Evolutionary conservation across 2,797 vertebrate species (phyloP).

Genomic region (Pseudochromis fuscus): DNA sequence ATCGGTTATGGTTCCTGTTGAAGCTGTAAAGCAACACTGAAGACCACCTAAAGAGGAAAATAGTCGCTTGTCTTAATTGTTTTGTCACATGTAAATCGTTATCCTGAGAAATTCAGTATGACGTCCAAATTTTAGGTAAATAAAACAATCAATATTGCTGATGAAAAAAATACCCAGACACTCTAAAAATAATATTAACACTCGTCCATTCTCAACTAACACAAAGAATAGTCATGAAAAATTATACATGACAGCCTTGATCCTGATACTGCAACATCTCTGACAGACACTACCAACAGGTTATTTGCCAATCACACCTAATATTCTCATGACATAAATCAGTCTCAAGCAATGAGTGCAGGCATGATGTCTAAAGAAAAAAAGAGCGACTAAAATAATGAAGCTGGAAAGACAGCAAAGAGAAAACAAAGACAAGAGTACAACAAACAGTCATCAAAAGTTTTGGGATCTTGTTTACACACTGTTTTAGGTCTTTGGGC

Average conservation of each 20-base stretch:
- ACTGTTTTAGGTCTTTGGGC: slow-evolving; percentile 61
- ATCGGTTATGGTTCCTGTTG: slow-evolving; percentile 74
- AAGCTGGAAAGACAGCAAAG: slow-evolving; percentile 56
- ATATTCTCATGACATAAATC: slow-evolving; percentile 57
- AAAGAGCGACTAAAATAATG: slow-evolving; percentile 59
- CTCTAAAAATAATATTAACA: slow-evolving; percentile 57
- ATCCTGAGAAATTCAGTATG: slow-evolving; percentile 82
- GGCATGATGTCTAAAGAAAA: slow-evolving; percentile 63
- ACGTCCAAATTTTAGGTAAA: slow-evolving; percentile 72
- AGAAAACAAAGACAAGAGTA: slow-evolving; percentile 58
- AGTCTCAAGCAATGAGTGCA: slow-evolving; percentile 66
- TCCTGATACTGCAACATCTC: slow-evolving; percentile 57
- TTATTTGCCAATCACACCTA: slow-evolving; percentile 54
- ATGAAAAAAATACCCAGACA: slow-evolving; percentile 64
- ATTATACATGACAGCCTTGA: slow-evolving; percentile 39
- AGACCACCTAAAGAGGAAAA: slow-evolving; percentile 66
- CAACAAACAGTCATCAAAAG: slow-evolving; percentile 50
- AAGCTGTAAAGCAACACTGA: slow-evolving; percentile 78
- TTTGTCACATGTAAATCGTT: slow-evolving; percentile 63
- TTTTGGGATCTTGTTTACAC: slow-evolving; percentile 62
- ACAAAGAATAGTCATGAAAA: slow-evolving; percentile 50
- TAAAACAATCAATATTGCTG: slow-evolving; percentile 71
- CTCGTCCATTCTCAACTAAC: slow-evolving; percentile 39
- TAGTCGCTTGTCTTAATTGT: slow-evolving; percentile 52
- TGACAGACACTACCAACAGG: slow-evolving; percentile 48